Evolutionary conservation across 2,797 vertebrate species (phyloP).

Genomic region (Setipinna tenuifilis): DNA sequence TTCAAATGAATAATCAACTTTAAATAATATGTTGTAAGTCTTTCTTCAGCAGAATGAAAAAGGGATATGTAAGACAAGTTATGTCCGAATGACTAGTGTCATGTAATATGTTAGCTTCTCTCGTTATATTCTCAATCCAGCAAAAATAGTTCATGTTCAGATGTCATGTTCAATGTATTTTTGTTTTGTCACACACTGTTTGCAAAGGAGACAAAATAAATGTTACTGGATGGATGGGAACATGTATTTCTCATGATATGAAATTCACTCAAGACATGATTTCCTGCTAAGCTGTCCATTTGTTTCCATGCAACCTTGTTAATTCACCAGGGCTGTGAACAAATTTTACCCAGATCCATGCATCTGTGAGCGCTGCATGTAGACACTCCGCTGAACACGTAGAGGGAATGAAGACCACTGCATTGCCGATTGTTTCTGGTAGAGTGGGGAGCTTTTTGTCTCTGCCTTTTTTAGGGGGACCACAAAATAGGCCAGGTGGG

Average conservation of each 20-base stretch:
- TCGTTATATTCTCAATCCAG: not conserved
- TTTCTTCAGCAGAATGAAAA: no score
- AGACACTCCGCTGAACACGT: not conserved
- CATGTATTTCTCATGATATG: not conserved
- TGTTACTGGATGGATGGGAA: not conserved
- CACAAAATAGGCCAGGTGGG: not conserved
- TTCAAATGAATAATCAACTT: no score
- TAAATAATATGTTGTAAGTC: no score
- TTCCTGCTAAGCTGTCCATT: not conserved
- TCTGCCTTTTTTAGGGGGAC: not conserved
- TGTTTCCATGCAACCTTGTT: not conserved
- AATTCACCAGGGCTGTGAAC: not conserved
- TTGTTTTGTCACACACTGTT: not conserved
- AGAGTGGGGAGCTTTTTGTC: not conserved
- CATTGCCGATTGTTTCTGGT: not conserved
- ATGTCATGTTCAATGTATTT: no score
- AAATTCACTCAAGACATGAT: not conserved
- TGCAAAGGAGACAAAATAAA: not conserved
- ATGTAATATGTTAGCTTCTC: not conserved
- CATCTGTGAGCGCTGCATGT: not conserved
- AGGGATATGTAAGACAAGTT: no score
- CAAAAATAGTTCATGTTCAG: no score
- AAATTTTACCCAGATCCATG: not conserved
- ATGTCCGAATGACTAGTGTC: no score
- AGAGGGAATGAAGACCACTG: not conserved